These are phyloP conservation scores for Mythimna loreyi DNA, from an alignment of 2,888 invertebrate species.

Conservation along the genomic window DNA sequence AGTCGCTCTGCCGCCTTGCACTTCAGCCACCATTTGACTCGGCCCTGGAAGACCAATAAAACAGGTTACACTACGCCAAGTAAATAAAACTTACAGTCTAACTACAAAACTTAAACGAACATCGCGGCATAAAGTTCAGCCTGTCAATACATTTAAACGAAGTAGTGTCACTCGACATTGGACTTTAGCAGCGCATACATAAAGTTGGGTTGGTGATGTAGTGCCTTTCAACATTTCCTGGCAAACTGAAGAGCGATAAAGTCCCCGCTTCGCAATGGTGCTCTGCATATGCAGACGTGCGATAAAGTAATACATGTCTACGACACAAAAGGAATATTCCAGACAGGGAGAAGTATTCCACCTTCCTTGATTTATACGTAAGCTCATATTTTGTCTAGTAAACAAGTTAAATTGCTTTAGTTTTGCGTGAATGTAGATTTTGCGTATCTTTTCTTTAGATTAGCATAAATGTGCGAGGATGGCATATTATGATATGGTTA, in stretches of 20 bases:
- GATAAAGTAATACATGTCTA: slow-evolving; percentile 76
- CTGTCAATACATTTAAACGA: slow-evolving; percentile 52
- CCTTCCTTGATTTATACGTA: slow-evolving; percentile 67
- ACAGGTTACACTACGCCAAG: slow-evolving; percentile 43
- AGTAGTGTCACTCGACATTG: slow-evolving; percentile 55
- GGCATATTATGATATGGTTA: slow-evolving; percentile 20
- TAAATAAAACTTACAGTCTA: slow-evolving; percentile 52
- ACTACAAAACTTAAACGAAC: slow-evolving; percentile 59
- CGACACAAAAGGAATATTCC: slow-evolving; percentile 74
- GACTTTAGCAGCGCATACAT: slow-evolving; percentile 61
- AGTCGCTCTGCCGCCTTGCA: slow-evolving; percentile 77
- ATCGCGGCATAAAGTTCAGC: slow-evolving; percentile 58
- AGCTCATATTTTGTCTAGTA: slow-evolving; percentile 63
- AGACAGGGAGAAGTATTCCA: slow-evolving; percentile 67
- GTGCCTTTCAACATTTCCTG: slow-evolving; percentile 70
- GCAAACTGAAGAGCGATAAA: slow-evolving; percentile 76
- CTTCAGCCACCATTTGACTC: slow-evolving; percentile 84
- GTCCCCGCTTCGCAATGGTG: slow-evolving; percentile 70
- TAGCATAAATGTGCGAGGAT: slow-evolving; percentile 12
- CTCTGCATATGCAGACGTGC: slow-evolving; percentile 74
- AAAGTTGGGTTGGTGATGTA: slow-evolving; percentile 62
- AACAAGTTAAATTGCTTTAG: slow-evolving; percentile 56
- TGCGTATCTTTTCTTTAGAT: slow-evolving; percentile 27
- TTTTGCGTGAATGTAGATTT: slow-evolving; percentile 28
- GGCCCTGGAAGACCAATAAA: slow-evolving; percentile 82